Percentiles rank a stretch among this genome's conserved stretches.
Conservation (phyloP, 2,797 vertebrate species). For the Darevskia mixta region DNA sequence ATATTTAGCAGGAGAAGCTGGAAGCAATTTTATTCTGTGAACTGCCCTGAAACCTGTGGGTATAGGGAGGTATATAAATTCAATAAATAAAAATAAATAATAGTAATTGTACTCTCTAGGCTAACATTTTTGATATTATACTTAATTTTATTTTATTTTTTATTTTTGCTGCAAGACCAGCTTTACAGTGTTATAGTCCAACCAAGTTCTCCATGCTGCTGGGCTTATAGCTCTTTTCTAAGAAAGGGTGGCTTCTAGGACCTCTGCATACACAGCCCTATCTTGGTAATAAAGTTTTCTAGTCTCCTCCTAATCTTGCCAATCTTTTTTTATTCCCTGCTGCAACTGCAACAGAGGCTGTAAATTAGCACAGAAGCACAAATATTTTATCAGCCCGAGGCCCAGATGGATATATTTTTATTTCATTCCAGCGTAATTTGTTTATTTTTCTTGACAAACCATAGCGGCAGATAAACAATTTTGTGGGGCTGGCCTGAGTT, state of each 20-base stretch:
- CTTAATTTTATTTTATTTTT: no score
- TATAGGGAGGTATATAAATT: no score
- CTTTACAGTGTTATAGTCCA: accelerated
- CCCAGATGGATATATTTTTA: neutral
- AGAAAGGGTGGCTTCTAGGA: neutral
- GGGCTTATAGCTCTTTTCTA: neutral
- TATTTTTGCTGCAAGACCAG: neutral
- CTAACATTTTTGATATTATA: neutral
- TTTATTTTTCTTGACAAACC: constrained; percentile 33
- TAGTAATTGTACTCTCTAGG: neutral
- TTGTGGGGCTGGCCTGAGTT: constrained; percentile 12
- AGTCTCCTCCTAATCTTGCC: neutral
- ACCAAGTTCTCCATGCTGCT: neutral
- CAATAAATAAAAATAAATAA: no score
- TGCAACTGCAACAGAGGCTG: accelerated
- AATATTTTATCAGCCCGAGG: neutral
- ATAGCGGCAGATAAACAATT: no score
- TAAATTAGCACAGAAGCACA: accelerated
- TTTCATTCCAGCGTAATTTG: constrained; percentile 25
- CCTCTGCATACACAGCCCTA: neutral
- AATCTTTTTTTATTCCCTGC: neutral
- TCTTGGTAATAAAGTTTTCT: neutral
- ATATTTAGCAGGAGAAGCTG: neutral
- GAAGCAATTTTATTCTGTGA: neutral
- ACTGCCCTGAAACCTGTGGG: no score